Percentiles rank a stretch among this genome's conserved stretches.
phyloP scores from a whole-genome alignment of 1,140 invertebrate species.

The Drosophila yakuba region DNA sequence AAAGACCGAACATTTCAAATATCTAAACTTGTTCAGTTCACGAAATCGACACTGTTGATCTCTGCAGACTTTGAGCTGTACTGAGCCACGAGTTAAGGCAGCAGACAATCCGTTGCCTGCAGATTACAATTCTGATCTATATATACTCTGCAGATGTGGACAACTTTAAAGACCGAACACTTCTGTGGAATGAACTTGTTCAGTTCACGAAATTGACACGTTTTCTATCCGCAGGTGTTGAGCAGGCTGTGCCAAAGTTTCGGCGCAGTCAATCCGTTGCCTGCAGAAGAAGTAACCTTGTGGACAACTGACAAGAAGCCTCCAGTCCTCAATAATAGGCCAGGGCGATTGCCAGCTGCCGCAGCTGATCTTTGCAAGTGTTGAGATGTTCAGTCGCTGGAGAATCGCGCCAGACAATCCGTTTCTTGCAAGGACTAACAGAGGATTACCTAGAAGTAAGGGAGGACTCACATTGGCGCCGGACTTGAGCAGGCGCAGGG shows the following conservation, averaged over 20 bases:
- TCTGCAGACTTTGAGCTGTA: constrained; percentile 55
- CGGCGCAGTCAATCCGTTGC: constrained; percentile 62
- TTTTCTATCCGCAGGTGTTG: constrained; percentile 55
- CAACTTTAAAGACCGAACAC: constrained; percentile 77
- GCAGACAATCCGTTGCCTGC: constrained; percentile 65
- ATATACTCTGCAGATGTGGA: constrained; percentile 24
- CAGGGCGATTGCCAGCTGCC: constrained; percentile 25
- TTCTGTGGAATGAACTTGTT: constrained; percentile 59
- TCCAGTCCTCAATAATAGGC: constrained; percentile 8
- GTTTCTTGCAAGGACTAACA: constrained; percentile 48
- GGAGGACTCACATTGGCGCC: constrained; percentile 91
- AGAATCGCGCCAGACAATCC: constrained; percentile 53
- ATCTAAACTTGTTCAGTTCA: constrained; percentile 70
- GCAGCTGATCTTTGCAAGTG: constrained; percentile 52
- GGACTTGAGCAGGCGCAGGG: constrained; percentile 95
- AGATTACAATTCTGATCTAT: background rate
- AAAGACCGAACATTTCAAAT: constrained; percentile 74
- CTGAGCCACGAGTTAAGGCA: constrained; percentile 41
- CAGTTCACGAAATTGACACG: constrained; percentile 73
- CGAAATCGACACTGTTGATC: constrained; percentile 63
- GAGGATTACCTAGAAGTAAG: background rate
- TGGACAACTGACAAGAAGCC: constrained; percentile 10
- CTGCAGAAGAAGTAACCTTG: constrained; percentile 27
- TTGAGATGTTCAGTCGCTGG: constrained; percentile 56
- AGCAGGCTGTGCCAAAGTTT: constrained; percentile 50